These are phyloP conservation scores for Cataglyphis albicans DNA, from an alignment of 2,888 invertebrate species.

Conservation along the genomic window DNA sequence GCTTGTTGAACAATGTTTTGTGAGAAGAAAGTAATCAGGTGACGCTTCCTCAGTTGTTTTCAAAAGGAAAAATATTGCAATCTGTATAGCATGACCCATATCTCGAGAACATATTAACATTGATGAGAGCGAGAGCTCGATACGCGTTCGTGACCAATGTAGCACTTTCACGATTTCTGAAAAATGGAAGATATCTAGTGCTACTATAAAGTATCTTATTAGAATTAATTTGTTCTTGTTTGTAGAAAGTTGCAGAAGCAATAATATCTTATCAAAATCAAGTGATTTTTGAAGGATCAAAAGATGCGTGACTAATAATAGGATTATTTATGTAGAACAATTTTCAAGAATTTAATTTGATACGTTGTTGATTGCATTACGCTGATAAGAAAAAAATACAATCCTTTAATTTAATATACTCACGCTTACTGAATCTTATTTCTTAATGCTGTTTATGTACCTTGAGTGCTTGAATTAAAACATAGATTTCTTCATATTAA, in stretches of 20 bases:
- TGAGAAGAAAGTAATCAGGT: conserved; percentile 26
- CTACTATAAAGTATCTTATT: conserved; percentile 35
- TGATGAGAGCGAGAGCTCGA: conserved; percentile 40
- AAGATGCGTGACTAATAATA: conserved; percentile 2
- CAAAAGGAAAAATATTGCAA: conserved; percentile 37
- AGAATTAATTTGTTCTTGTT: conserved; percentile 43
- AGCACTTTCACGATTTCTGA: conserved; percentile 51
- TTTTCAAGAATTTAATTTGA: not conserved
- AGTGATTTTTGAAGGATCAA: not conserved
- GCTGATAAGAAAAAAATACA: not conserved
- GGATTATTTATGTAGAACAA: not conserved
- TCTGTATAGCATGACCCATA: conserved; percentile 35
- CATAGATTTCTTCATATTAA: not conserved
- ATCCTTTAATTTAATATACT: not conserved
- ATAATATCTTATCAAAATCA: not conserved
- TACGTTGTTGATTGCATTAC: not conserved
- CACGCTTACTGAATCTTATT: not conserved
- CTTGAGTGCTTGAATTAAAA: conserved; percentile 9
- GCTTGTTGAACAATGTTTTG: conserved; percentile 7
- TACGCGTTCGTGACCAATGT: conserved; percentile 3
- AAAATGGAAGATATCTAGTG: conserved; percentile 32
- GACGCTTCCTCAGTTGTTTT: conserved; percentile 15
- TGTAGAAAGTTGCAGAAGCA: conserved; percentile 35
- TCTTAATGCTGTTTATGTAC: not conserved
- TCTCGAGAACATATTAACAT: conserved; percentile 26